A percentile compares a stretch with the other conserved stretches of the same genome.
Conservation (phyloP, 2,113 vertebrate species). For the Xerus inauris region DNA sequence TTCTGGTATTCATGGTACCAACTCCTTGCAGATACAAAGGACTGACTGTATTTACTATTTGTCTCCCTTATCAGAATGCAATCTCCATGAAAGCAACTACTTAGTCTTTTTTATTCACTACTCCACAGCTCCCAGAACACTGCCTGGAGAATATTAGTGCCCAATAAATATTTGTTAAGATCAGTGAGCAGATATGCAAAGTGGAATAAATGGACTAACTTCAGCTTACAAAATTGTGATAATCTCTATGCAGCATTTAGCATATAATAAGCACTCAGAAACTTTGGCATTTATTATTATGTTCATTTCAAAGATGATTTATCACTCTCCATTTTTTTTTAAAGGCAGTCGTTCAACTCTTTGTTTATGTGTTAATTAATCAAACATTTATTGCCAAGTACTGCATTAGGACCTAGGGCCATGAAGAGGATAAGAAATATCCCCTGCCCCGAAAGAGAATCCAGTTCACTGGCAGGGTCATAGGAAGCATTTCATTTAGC, state of each 20-base stretch:
- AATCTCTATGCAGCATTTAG: background rate
- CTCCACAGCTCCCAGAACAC: background rate
- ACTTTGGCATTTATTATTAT: background rate
- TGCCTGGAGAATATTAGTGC: background rate
- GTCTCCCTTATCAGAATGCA: background rate
- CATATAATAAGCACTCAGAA: background rate
- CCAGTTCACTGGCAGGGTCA: background rate
- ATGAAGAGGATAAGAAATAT: background rate
- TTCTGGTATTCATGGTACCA: background rate
- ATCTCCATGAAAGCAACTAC: background rate
- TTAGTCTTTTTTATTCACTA: background rate
- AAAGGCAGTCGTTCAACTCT: background rate
- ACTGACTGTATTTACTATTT: background rate
- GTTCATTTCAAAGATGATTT: background rate
- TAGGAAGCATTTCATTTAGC: slow-evolving; percentile 29
- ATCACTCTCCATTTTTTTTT: background rate
- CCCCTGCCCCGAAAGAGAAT: background rate
- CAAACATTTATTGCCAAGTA: background rate
- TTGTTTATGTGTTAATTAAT: slow-evolving; percentile 14
- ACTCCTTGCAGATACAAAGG: background rate
- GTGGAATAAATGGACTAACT: background rate
- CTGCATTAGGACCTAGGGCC: background rate
- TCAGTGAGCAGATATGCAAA: background rate
- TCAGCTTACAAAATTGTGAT: background rate
- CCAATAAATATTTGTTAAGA: background rate